phyloP scores from a whole-genome alignment of 2,797 vertebrate genomes.

The Chaenodraco wilsoni region DNA sequence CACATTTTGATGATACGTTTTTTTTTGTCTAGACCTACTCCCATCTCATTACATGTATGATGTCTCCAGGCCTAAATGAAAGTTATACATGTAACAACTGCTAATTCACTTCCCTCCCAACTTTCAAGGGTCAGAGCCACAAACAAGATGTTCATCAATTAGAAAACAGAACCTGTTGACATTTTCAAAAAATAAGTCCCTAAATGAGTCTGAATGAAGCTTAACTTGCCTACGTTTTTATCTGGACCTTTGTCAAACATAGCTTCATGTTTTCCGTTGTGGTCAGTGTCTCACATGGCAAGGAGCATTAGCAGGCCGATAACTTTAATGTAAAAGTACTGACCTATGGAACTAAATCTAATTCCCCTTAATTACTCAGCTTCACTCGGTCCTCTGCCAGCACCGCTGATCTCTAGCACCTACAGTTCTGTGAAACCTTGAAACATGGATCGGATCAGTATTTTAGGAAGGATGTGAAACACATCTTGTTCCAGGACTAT shows the following conservation, averaged over 20 bases:
- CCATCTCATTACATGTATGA: neutral
- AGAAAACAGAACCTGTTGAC: neutral
- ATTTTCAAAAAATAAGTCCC: neutral
- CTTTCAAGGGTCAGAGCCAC: neutral
- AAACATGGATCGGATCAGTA: neutral
- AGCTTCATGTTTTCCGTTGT: neutral
- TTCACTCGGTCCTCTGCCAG: conserved; percentile 27
- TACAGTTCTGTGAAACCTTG: neutral
- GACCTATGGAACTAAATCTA: conserved; percentile 30
- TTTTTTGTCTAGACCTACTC: neutral
- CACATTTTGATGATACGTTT: neutral
- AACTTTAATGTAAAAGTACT: conserved; percentile 26
- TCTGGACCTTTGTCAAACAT: neutral
- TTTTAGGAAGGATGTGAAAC: conserved; percentile 12
- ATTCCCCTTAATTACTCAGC: conserved; percentile 49
- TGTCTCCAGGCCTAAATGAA: conserved; percentile 4
- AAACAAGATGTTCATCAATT: neutral
- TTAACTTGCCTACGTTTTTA: neutral
- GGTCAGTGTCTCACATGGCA: neutral
- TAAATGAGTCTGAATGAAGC: neutral
- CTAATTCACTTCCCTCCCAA: neutral
- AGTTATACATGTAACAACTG: neutral
- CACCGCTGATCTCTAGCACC: conserved; percentile 15
- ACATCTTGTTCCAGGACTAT: conserved; percentile 5
- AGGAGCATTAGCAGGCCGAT: neutral